Percentiles rank a stretch among this genome's conserved stretches.
Conservation (phyloP, 2,797 vertebrate species). For the Phoebastria nigripes region DNA sequence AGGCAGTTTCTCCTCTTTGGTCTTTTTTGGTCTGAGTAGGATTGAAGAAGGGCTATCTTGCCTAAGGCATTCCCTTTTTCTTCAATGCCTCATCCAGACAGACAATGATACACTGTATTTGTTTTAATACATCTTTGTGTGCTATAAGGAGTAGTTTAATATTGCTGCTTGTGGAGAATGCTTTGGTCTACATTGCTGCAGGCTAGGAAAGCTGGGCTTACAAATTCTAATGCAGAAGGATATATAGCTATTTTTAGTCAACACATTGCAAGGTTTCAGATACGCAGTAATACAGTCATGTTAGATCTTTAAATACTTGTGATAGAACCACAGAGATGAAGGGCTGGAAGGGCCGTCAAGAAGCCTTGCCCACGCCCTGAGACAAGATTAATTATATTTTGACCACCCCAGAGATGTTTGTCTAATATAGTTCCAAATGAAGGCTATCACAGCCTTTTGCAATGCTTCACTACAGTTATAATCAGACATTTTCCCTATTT, state of each 20-base stretch:
- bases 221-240: slow-evolving; percentile 15
- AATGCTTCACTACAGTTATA: neutral
- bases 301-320: neutral
- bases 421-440: neutral
- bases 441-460: neutral
- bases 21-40: neutral
- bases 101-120: slow-evolving; percentile 9
- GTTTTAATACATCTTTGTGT: slow-evolving; percentile 45
- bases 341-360: neutral
- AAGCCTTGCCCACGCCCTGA: neutral
- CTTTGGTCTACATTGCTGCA: slow-evolving; percentile 28
- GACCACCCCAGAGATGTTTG: neutral
- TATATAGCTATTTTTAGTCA: slow-evolving; percentile 32
- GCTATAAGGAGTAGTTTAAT: slow-evolving; percentile 11
- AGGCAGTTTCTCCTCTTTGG: slow-evolving; percentile 6
- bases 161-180: neutral
- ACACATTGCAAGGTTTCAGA: neutral
- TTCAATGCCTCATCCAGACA: neutral
- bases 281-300: neutral
- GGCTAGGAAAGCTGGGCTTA: slow-evolving; percentile 33
- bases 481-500: neutral
- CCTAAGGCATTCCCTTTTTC: slow-evolving; percentile 13
- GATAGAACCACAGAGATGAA: neutral
- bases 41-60: slow-evolving; percentile 4
- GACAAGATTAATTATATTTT: neutral